Base-by-base conservation (phyloP, 2,797 vertebrate species). In the Chelon auratus region DNA sequence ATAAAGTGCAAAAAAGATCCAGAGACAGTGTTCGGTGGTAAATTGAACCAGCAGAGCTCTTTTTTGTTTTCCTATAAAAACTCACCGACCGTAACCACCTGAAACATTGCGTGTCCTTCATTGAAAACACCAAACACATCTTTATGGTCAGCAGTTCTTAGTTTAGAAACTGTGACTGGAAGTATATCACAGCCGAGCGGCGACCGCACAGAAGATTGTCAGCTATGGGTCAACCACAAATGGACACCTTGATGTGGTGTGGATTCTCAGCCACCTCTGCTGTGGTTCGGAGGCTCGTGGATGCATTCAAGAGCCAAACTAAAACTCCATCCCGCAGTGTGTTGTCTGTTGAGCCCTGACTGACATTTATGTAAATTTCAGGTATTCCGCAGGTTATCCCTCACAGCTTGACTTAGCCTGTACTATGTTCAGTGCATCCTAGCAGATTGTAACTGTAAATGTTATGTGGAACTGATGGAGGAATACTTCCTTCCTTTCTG, bases 141-240 rank as follows among this genome's bases (percentile, higher is more conserved):
- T 76, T 73, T 68, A 65, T 79, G 75, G 76, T 76, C 12, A 52
- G 65, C 72, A 37, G 50, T 48, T 83, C 82, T 82, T 54, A 82
- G 63, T 87, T 87, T 83, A 83, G 86, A 86, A 80, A 76, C 62
- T 12, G 61, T 64, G 69, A 56, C 57, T 65, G 40, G 45, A 56
- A 39, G 63, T 48, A 66, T 65, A 76, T 87, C 58, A 72, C 77
- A 61, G 20, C 12, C 10, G 53, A 47, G 72, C 52, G 62, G 70
- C 64, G 11, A 60, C 77, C 58, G 0, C 75, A 55, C 62, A 22
- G 52, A 68, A 58, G 69, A 84, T 58, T 75, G 76, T 83, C 70
- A 57, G 33, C 57, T 65, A 68, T 36, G 62, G 68, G 47, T 72
- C 9, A 37, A 80, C 87, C 85, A 50, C 89, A 72, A 87, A 88